phyloP scores from a whole-genome alignment of 2,888 invertebrate species.

The Busseola fusca region DNA sequence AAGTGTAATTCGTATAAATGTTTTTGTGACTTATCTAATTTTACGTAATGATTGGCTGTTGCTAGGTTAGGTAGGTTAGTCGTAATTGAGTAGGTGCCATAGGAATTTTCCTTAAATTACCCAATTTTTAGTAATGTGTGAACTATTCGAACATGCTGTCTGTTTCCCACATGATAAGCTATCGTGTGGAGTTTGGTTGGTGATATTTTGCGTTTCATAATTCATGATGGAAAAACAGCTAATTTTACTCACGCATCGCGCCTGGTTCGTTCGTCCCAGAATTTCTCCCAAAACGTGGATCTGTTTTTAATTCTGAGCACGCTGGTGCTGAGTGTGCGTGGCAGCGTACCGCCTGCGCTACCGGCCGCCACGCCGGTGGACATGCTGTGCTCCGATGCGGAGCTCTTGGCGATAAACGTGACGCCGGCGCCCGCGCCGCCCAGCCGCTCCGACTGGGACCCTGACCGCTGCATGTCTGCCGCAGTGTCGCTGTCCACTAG shows the following conservation, averaged over 20 bases:
- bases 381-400: slow-evolving; percentile 87
- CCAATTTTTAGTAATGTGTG: slow-evolving; percentile 21
- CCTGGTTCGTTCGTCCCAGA: slow-evolving; percentile 92
- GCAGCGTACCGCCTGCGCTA: slow-evolving; percentile 88
- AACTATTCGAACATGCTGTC: slow-evolving; percentile 5
- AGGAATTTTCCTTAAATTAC: slow-evolving; percentile 16
- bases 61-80: slow-evolving; percentile 18
- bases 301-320: slow-evolving; percentile 93
- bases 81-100: background rate
- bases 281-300: slow-evolving; percentile 95
- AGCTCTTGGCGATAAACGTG: slow-evolving; percentile 83
- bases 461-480: slow-evolving; percentile 86
- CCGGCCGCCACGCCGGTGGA: slow-evolving; percentile 85
- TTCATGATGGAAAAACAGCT: slow-evolving; percentile 19
- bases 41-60: background rate
- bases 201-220: slow-evolving; percentile 8
- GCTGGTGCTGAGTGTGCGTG: slow-evolving; percentile 93
- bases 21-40: slow-evolving; percentile 12
- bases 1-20: slow-evolving; percentile 5
- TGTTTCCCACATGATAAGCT: slow-evolving; percentile 21
- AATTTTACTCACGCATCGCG: slow-evolving; percentile 91
- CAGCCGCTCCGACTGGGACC: slow-evolving; percentile 89
- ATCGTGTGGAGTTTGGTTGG: background rate
- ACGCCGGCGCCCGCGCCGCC: slow-evolving; percentile 75
- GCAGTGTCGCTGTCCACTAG: slow-evolving; percentile 38